Conservation (phyloP, 2,888 invertebrate genomes). For the Hirtodrosophila cameraria region DNA sequence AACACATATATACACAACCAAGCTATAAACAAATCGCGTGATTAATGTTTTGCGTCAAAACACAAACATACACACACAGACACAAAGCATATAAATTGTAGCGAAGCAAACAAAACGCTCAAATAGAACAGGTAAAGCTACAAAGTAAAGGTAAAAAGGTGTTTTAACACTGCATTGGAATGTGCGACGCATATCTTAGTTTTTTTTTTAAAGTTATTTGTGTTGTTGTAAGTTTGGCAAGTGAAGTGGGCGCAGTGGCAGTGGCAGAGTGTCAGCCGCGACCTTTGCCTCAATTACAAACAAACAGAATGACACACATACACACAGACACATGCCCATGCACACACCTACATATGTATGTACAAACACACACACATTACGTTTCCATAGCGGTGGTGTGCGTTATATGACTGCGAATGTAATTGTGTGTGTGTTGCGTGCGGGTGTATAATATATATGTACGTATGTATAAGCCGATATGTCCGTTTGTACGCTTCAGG, state of each 20-base stretch:
- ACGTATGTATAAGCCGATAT: constrained; percentile 23
- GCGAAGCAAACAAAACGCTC: constrained; percentile 41
- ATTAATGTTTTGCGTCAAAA: constrained; percentile 11
- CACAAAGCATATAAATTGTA: constrained; percentile 34
- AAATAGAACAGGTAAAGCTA: constrained; percentile 41
- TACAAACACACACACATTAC: constrained; percentile 2
- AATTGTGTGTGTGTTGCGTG: constrained; percentile 34
- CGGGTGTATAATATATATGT: constrained; percentile 36
- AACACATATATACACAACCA: constrained; percentile 6
- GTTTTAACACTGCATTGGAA: constrained; percentile 49
- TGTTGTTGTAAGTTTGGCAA: constrained; percentile 11
- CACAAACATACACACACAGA: constrained; percentile 32
- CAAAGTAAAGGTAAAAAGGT: constrained; percentile 12
- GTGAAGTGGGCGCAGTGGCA: constrained; percentile 14
- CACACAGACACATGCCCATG: constrained; percentile 24
- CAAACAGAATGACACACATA: constrained; percentile 62
- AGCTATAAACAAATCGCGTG: not conserved
- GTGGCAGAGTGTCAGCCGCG: constrained; percentile 47
- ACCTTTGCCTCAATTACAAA: constrained; percentile 77
- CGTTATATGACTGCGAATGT: constrained; percentile 34
- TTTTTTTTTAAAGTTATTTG: not conserved
- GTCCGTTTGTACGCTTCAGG: constrained; percentile 42
- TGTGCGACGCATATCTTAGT: constrained; percentile 30
- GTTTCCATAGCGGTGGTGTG: constrained; percentile 32
- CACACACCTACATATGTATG: constrained; percentile 3